Evolutionary conservation across 2,797 vertebrate genomes (phyloP), one percentile per base, ranked within the genome.

Genomic region (Fringilla coelebs): DNA sequence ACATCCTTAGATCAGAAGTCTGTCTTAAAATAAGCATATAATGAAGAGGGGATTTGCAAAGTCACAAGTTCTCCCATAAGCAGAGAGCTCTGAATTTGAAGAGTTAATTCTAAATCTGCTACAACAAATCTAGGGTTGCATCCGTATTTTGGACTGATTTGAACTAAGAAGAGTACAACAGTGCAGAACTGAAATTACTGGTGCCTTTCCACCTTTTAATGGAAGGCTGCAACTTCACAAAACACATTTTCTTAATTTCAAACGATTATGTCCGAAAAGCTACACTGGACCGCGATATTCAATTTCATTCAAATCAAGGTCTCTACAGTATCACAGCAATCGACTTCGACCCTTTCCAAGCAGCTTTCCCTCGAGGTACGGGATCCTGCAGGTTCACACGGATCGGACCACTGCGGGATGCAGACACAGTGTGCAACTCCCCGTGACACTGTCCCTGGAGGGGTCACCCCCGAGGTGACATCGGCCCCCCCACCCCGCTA

Each of bases 341-440:
- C 2, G 17, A 32, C n/a, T 21, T 6, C 29, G 22, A 8, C 1
- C 26, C 46, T 73, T 55, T n/a, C 7, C 70, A 29, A 48, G 51
- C 58, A 48, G 57, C 13, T 48, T 24, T 3, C 34, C 26, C 61
- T n/a, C 7, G 2, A 43, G 41, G 41, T 43, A 43, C 18, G 41
- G 41, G 41, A 43, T 18, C 41, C 29, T 3, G 28, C 51, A 24
- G 31, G 4, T 13, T 36, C 17, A 4, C 34, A 6, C 0, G 24
- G 62, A 11, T 15, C 2, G 4, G 16, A 9, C 14, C 38, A 2
- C 48, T 4, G 8, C 1, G 7, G 21, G 6, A 29, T 13, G 28
- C 51, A 14, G 14, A 8, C 36, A 6, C 26, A 2, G 18, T 2
- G 1, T 5, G 19, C 0, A 4, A 17, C 9, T 58, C 21, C 7